Conservation (phyloP, 2,888 invertebrate genomes). For the Caenorhabditis sp. region DNA sequence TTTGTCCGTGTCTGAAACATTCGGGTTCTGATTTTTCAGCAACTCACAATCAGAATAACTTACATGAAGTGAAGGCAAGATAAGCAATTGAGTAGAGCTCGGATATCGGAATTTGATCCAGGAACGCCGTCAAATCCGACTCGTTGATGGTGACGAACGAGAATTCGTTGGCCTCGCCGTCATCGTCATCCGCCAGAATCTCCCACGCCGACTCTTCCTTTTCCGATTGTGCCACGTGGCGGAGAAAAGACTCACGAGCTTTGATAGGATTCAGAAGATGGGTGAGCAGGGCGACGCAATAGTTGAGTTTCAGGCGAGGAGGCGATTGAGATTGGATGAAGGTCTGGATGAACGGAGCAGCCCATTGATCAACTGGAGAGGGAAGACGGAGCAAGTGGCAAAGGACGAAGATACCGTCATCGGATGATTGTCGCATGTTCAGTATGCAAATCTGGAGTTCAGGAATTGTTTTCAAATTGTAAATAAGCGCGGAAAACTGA, state of each 20-base stretch:
- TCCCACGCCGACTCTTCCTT: conserved; percentile 72
- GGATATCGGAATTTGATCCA: conserved; percentile 79
- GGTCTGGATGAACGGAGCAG: conserved; percentile 74
- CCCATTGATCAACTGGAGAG: conserved; percentile 77
- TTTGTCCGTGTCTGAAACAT: conserved; percentile 72
- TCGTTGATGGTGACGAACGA: conserved; percentile 76
- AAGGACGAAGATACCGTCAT: conserved; percentile 79
- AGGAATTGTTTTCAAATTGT: conserved; percentile 9
- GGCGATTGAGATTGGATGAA: conserved; percentile 69
- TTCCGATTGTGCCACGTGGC: conserved; percentile 65
- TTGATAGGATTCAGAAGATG: conserved; percentile 78
- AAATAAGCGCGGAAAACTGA: conserved; percentile 38
- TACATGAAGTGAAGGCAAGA: conserved; percentile 75
- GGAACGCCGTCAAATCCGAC: conserved; percentile 75
- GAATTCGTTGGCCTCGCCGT: conserved; percentile 68
- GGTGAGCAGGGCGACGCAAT: conserved; percentile 78
- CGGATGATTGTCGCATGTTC: conserved; percentile 71
- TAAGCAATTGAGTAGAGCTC: conserved; percentile 76
- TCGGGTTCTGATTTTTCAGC: background rate
- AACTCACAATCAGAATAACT: conserved; percentile 8
- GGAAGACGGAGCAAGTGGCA: conserved; percentile 80
- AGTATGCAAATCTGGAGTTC: conserved; percentile 74
- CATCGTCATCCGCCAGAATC: conserved; percentile 71
- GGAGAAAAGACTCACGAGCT: conserved; percentile 73
- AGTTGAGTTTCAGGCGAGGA: conserved; percentile 74